Base-by-base conservation (phyloP, 2,113 vertebrate genomes). In the Microcebus jonahi region DNA sequence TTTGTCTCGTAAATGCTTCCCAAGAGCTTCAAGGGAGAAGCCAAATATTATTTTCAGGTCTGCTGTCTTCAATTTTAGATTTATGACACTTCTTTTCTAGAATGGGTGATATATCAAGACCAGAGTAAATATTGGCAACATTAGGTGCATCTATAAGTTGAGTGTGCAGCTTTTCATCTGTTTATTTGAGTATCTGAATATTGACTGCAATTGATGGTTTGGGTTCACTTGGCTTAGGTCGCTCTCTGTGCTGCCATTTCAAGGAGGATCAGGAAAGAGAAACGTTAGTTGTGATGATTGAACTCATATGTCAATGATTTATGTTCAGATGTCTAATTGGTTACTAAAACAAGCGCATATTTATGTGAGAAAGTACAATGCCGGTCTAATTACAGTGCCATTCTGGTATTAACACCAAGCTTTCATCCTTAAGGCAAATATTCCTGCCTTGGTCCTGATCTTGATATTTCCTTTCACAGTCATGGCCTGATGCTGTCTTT, bases 21-120 rank as follows among this genome's bases (percentile, higher is more conserved):
- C 73, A 42, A 61, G 75, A 48, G 48, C 57, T 90, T 96, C 88
- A 39, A 55, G 91, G 87, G 25, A 68, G 79, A 95, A 89, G 25
- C 21, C 70, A 90, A 85, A 31, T 50, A 65, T 79, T 89, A 59
- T 77, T 91, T 45, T 89, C 31, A 50, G 59, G n/a, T 75, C 6
- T 79, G 63, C 61, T 83, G 9, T 45, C 65, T 93, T 93, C 45
- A 59, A 7, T 80, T 94, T 96, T 27, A 90, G 59, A 75, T 70
- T 85, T 63, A 79, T 63, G 81, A 61, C 0, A 4, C 15, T 61
- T 55, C 20, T 82, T 85, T 36, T 36, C 23, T 81, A 2, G n/a
- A n/a, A 42, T 29, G 6, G 61, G 14, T 90, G 18, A 45, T 21
- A 59, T 67, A 76, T 75, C 13, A 89, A 50, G 31, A 73, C 9